Conservation (phyloP, 2,888 invertebrate species). For the Tachina lurida region DNA sequence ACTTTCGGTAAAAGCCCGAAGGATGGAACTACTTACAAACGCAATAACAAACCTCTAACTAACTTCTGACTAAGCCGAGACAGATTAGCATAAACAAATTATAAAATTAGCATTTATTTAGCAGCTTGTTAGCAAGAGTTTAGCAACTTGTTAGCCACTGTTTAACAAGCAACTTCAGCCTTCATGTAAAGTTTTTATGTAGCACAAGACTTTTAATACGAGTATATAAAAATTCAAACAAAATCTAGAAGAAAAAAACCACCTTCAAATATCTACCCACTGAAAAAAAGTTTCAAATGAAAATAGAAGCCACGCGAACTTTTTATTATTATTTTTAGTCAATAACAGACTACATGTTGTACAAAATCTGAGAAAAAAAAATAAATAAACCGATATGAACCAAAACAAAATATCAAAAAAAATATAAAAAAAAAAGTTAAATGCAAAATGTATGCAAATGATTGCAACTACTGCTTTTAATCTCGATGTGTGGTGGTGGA, state of each 20-base stretch:
- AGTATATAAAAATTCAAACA: neutral
- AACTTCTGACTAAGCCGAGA: too few relatives aligned
- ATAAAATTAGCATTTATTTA: neutral
- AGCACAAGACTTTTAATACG: too few relatives aligned
- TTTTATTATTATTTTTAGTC: conserved; percentile 36
- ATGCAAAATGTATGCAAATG: conserved; percentile 67
- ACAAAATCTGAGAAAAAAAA: conserved; percentile 22
- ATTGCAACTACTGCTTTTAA: conserved; percentile 59
- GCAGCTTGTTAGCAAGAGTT: neutral
- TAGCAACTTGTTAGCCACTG: too few relatives aligned
- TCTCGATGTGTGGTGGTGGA: conserved; percentile 46
- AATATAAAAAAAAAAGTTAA: neutral
- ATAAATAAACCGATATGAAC: conserved; percentile 27
- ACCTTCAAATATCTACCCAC: neutral
- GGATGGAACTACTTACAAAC: too few relatives aligned
- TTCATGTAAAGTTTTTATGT: too few relatives aligned
- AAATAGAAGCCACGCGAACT: conserved; percentile 38
- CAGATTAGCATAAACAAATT: too few relatives aligned
- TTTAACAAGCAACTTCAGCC: too few relatives aligned
- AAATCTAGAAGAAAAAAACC: neutral
- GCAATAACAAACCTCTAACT: too few relatives aligned
- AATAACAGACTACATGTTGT: conserved; percentile 45
- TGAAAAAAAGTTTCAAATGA: neutral
- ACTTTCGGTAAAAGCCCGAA: too few relatives aligned
- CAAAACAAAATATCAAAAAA: neutral